These are phyloP conservation scores for Macrophya annulata DNA, from an alignment of 2,888 invertebrate genomes.

Conservation along the genomic window DNA sequence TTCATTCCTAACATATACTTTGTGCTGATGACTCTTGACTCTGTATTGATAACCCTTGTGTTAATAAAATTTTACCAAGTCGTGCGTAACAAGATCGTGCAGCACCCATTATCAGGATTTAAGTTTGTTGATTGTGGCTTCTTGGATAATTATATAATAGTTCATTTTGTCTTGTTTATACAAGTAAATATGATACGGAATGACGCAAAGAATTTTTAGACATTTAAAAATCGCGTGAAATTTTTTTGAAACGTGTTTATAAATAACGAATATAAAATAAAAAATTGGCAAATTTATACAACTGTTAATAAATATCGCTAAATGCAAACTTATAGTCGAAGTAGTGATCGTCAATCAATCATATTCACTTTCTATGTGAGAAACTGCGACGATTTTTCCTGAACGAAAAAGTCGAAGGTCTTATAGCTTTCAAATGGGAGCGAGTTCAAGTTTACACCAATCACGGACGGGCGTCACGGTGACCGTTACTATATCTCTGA, in stretches of 20 bases:
- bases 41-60: background rate
- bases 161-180: background rate
- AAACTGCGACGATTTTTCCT: background rate
- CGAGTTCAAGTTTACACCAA: background rate
- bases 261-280: too few relatives aligned
- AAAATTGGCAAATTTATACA: too few relatives aligned
- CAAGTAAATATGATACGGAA: background rate
- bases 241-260: background rate
- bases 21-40: too few relatives aligned
- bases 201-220: background rate
- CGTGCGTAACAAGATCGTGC: background rate
- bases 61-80: background rate
- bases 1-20: background rate
- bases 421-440: background rate
- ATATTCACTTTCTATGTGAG: background rate
- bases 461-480: background rate
- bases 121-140: background rate
- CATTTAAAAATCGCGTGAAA: background rate
- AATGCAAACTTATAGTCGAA: background rate
- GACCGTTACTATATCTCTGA: constrained; percentile 1
- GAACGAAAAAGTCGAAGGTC: background rate
- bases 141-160: background rate
- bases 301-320: background rate
- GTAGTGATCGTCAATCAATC: background rate
- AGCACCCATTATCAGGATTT: background rate